A percentile compares a stretch with the other conserved stretches of the same genome.
Evolutionary conservation across 2,888 invertebrate species (phyloP).

Genomic region (Tridacna crocea): DNA sequence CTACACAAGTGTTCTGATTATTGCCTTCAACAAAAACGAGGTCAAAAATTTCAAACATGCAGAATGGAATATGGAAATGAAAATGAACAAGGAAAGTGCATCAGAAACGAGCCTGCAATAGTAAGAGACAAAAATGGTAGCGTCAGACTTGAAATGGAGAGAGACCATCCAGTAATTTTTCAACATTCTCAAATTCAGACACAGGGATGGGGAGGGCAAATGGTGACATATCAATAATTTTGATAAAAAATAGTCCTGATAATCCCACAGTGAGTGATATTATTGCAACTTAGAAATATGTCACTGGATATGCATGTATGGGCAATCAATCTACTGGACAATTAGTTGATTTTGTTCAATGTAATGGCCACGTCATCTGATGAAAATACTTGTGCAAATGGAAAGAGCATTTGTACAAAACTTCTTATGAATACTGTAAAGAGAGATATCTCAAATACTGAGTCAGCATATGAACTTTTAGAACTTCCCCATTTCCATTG

Average conservation of each 20-base stretch:
- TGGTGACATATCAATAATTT: slow-evolving; percentile 68
- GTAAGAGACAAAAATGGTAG: slow-evolving; percentile 60
- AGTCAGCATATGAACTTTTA: slow-evolving; percentile 59
- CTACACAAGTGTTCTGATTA: slow-evolving; percentile 10
- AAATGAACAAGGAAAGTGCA: neutral
- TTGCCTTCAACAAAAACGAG: neutral
- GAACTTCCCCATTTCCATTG: slow-evolving; percentile 51
- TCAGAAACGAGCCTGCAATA: neutral
- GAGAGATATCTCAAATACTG: slow-evolving; percentile 60
- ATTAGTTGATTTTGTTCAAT: slow-evolving; percentile 53
- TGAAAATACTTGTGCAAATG: slow-evolving; percentile 7
- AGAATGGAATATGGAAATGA: slow-evolving; percentile 8
- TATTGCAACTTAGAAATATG: slow-evolving; percentile 46
- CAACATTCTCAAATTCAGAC: slow-evolving; percentile 66
- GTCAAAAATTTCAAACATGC: neutral
- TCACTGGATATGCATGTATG: slow-evolving; percentile 64
- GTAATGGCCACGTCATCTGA: slow-evolving; percentile 42
- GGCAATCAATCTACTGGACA: slow-evolving; percentile 62
- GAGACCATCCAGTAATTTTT: slow-evolving; percentile 67
- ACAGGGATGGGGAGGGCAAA: slow-evolving; percentile 64
- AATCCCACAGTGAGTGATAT: slow-evolving; percentile 60
- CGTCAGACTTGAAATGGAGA: slow-evolving; percentile 60
- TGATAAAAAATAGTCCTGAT: slow-evolving; percentile 60
- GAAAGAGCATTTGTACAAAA: slow-evolving; percentile 43
- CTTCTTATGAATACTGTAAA: slow-evolving; percentile 60